A percentile compares a stretch with the other conserved stretches of the same genome.
These are phyloP conservation scores for Sylvicola cinctus DNA, from an alignment of 2,888 invertebrate genomes.

Conservation along the genomic window DNA sequence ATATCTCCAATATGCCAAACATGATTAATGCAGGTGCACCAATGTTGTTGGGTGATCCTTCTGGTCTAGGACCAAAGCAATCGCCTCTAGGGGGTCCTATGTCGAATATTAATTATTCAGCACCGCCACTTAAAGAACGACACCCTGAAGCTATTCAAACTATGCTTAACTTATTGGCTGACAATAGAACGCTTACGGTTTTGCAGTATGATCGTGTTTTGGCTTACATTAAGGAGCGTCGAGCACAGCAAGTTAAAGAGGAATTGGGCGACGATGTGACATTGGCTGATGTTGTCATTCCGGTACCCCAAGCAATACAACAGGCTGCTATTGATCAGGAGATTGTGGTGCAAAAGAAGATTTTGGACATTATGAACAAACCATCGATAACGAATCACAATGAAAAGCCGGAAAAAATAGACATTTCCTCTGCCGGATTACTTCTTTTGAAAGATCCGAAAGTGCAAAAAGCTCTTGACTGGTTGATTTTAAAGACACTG, in stretches of 20 bases:
- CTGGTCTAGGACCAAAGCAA: slow-evolving; percentile 16
- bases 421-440: too few relatives aligned
- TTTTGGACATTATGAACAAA: slow-evolving; percentile 22
- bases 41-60: slow-evolving; percentile 22
- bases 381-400: slow-evolving; percentile 19
- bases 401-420: slow-evolving; percentile 15
- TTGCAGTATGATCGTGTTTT: slow-evolving; percentile 61
- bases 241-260: slow-evolving; percentile 50
- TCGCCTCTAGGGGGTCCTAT: slow-evolving; percentile 10
- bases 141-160: slow-evolving; percentile 46
- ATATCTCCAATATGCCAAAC: slow-evolving; percentile 11
- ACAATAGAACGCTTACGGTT: slow-evolving; percentile 56
- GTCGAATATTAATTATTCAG: slow-evolving; percentile 5
- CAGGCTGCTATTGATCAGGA: slow-evolving; percentile 18
- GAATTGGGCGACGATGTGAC: slow-evolving; percentile 28
- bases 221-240: slow-evolving; percentile 46
- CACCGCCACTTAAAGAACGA: slow-evolving; percentile 21
- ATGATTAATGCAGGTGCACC: slow-evolving; percentile 22
- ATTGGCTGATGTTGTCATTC: neutral
- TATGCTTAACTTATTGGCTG: slow-evolving; percentile 58
- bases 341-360: slow-evolving; percentile 24
- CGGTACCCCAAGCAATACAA: slow-evolving; percentile 13
- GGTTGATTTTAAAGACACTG: slow-evolving; percentile 29
- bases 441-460: slow-evolving; percentile 53
- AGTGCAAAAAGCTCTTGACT: slow-evolving; percentile 60